These are phyloP conservation scores for Selene dorsalis DNA, from an alignment of 2,797 vertebrate species.

Conservation along the genomic window DNA sequence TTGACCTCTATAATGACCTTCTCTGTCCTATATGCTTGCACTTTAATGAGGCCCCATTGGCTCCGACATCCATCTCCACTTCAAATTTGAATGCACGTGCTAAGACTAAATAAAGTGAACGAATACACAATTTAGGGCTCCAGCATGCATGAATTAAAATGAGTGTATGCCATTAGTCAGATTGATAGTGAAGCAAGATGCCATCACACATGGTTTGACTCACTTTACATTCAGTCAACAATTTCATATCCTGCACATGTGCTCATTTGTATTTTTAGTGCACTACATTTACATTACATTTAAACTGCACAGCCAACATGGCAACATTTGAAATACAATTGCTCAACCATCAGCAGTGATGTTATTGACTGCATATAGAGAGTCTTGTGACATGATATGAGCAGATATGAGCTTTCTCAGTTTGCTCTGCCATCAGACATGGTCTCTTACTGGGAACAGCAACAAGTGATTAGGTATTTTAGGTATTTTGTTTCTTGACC, in stretches of 20 bases:
- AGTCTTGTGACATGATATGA: no score
- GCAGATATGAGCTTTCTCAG: no score
- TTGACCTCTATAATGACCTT: constrained; percentile 32
- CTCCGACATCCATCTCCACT: constrained; percentile 5
- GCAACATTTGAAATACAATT: no score
- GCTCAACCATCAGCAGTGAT: no score
- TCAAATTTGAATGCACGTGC: constrained; percentile 9
- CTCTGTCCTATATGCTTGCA: constrained; percentile 6
- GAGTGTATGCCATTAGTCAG: background rate
- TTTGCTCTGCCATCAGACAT: no score
- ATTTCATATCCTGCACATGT: background rate
- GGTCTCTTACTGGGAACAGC: no score
- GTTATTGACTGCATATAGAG: no score
- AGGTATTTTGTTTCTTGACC: no score
- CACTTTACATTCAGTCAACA: background rate
- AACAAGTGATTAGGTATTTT: no score
- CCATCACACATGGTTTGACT: background rate
- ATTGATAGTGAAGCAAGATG: background rate
- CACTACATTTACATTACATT: no score
- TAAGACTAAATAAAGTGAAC: background rate
- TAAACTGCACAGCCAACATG: no score
- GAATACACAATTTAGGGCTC: background rate
- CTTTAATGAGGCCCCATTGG: constrained; percentile 34
- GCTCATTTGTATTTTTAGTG: no score
- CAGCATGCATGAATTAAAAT: background rate